phyloP scores from a whole-genome alignment of 2,797 vertebrate species.

The Picus viridis region DNA sequence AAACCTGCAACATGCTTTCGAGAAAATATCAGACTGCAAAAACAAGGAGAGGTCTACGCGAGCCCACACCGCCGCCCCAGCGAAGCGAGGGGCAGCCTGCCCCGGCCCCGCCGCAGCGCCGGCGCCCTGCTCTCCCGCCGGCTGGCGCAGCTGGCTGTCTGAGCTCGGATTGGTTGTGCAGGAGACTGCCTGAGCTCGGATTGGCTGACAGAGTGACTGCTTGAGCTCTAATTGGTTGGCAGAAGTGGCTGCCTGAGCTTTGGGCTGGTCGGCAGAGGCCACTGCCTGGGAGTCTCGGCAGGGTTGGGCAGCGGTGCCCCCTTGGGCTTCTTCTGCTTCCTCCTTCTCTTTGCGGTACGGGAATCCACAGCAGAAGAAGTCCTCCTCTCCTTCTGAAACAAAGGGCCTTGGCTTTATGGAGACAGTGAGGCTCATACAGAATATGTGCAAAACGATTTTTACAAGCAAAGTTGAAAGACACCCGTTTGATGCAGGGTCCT shows the following conservation, averaged over 20 bases:
- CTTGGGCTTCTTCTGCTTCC: slow-evolving; percentile 66
- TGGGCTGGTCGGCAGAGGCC: neutral
- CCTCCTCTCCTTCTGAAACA: slow-evolving; percentile 51
- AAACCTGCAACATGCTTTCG: slow-evolving; percentile 78
- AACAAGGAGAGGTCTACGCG: slow-evolving; percentile 56
- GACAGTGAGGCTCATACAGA: slow-evolving; percentile 80
- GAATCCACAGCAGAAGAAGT: slow-evolving; percentile 60
- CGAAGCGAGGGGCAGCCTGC: neutral
- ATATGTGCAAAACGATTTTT: slow-evolving; percentile 82
- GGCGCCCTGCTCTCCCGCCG: slow-evolving; percentile 4
- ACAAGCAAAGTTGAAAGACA: slow-evolving; percentile 83
- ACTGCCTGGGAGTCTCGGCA: slow-evolving; percentile 1
- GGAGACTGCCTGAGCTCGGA: slow-evolving; percentile 7
- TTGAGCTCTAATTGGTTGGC: slow-evolving; percentile 25
- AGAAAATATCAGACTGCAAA: slow-evolving; percentile 71
- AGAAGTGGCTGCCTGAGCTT: slow-evolving; percentile 8
- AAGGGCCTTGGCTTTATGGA: slow-evolving; percentile 78
- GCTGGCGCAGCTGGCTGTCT: slow-evolving; percentile 1
- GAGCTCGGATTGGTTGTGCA: slow-evolving; percentile 47
- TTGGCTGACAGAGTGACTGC: slow-evolving; percentile 11
- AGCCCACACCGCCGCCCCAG: slow-evolving; percentile 38
- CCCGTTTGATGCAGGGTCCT: slow-evolving; percentile 79
- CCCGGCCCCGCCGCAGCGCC: neutral
- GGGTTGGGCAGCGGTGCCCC: slow-evolving; percentile 12
- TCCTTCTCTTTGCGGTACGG: slow-evolving; percentile 36